phyloP scores from a whole-genome alignment of 2,797 vertebrate species.

The Cyclopterus lumpus region DNA sequence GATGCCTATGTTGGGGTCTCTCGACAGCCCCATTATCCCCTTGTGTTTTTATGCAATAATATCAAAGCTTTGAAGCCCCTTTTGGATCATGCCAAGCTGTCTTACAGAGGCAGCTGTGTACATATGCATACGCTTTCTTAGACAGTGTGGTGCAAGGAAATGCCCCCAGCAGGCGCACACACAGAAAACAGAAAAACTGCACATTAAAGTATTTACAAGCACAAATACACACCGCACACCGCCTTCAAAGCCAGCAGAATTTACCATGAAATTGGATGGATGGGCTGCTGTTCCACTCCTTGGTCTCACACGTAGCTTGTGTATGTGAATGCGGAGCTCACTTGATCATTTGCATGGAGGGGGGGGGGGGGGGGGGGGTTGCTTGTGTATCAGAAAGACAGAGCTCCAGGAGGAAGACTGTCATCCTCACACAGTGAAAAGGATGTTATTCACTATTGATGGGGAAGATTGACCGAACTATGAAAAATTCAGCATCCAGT shows the following conservation, averaged over 20 bases:
- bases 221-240: slow-evolving; percentile 28
- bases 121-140: slow-evolving; percentile 67
- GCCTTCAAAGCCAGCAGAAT: slow-evolving; percentile 51
- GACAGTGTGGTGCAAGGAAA: slow-evolving; percentile 67
- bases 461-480: slow-evolving; percentile 5
- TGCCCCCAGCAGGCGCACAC: slow-evolving; percentile 61
- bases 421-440: slow-evolving; percentile 18
- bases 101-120: slow-evolving; percentile 64
- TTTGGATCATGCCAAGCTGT: slow-evolving; percentile 54
- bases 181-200: slow-evolving; percentile 30
- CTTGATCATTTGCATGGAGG: slow-evolving; percentile 9
- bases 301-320: slow-evolving; percentile 35
- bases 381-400: slow-evolving; percentile 10
- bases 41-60: slow-evolving; percentile 45
- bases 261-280: slow-evolving; percentile 69
- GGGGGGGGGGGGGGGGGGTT: not conserved
- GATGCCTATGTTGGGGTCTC: slow-evolving; percentile 49
- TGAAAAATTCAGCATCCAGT: slow-evolving; percentile 18
- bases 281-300: slow-evolving; percentile 62
- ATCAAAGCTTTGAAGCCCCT: slow-evolving; percentile 57
- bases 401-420: not conserved
- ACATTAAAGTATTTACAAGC: slow-evolving; percentile 45
- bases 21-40: slow-evolving; percentile 41
- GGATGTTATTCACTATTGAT: not conserved
- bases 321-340: slow-evolving; percentile 11